phyloP scores from a whole-genome alignment of 2,113 vertebrate genomes.

The Centrocercus urophasianus region DNA sequence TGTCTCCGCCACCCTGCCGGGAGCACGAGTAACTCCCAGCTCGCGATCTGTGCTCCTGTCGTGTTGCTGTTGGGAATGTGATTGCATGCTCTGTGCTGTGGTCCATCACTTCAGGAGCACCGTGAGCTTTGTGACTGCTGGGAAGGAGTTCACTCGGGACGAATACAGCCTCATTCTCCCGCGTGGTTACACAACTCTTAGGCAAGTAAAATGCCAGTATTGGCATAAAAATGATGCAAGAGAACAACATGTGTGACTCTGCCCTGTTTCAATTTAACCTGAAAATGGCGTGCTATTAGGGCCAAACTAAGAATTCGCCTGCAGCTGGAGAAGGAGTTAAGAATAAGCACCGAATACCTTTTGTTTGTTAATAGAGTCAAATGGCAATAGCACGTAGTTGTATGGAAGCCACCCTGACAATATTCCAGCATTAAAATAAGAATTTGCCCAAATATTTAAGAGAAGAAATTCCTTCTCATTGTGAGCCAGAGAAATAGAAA shows the following conservation, averaged over 20 bases:
- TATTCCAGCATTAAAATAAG: not conserved
- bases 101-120: not conserved
- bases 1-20: fast-evolving
- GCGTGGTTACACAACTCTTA: not conserved
- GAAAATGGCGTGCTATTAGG: not conserved
- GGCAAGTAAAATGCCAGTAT: not conserved
- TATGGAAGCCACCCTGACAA: not conserved
- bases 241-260: not conserved
- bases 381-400: not conserved
- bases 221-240: not conserved
- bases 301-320: not conserved
- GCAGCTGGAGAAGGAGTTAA: not conserved
- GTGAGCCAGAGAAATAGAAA: not conserved
- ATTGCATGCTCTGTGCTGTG: not conserved
- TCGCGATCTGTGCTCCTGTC: fast-evolving
- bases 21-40: fast-evolving
- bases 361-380: not conserved
- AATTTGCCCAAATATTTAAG: not conserved
- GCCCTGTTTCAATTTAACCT: not conserved
- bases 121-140: fast-evolving
- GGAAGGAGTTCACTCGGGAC: not conserved
- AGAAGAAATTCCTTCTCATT: not conserved
- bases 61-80: fast-evolving
- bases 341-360: not conserved
- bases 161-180: not conserved